Evolutionary conservation across 2,888 invertebrate genomes (phyloP), one percentile per base, ranked within the genome.

Genomic region (Sinodicranocentrus sp.): DNA sequence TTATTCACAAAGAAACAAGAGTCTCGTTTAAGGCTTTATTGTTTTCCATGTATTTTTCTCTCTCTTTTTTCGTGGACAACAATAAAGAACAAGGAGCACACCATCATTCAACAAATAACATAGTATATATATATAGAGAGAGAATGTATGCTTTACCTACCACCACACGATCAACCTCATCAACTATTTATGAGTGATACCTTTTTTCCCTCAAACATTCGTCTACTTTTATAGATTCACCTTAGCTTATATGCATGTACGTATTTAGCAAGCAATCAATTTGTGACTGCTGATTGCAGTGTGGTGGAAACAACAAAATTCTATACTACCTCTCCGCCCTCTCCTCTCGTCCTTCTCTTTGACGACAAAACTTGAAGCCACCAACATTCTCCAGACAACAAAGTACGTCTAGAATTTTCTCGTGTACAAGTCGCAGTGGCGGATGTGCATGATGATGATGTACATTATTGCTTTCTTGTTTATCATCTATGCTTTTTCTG

Each of bases 141-240:
- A n/a, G n/a, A n/a, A n/a, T n/a, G n/a, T n/a, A n/a, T n/a, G n/a
- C n/a, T n/a, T n/a, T n/a, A n/a, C n/a, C 76, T 13, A 48, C 71
- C 54, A 43, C 13, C 10, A 19, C 71, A 25, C 44, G 52, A 78
- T 70, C 63, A 39, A 78, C 15, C 70, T 79, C 72, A 79, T 79
- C 65, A 79, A 79, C 52, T 72, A 79, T 79, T 72, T 65, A 79
- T 72, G 54, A 79, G 63, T 72, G 33, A 71, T 79, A 68, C 59
- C 48, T 19, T 65, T 54, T 52, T 2, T 48, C 3, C 48, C 48
- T 48, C 15, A n/a, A n/a, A n/a, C n/a, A n/a, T n/a, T n/a, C n/a
- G n/a, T n/a, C n/a, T n/a, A n/a, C n/a, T n/a, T n/a, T n/a, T n/a
- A n/a, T n/a, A n/a, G n/a, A n/a, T n/a, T n/a, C 23, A 23, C 23